phyloP scores from a whole-genome alignment of 1,140 invertebrate species.

The Bombus ignitus region DNA sequence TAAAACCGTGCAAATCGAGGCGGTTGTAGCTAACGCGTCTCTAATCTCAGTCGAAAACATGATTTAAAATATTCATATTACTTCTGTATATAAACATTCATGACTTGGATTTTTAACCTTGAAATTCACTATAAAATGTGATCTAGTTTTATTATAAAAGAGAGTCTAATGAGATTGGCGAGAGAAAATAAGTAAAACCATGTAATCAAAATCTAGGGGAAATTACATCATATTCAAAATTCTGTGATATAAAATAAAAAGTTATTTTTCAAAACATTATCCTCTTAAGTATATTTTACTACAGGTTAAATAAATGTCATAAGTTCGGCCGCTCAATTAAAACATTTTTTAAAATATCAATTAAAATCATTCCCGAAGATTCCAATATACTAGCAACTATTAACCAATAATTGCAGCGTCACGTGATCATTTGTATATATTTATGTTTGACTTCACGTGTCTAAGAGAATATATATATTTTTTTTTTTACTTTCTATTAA shows the following conservation, averaged over 20 bases:
- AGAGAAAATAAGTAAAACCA: background rate
- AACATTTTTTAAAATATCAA: background rate
- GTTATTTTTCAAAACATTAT: background rate
- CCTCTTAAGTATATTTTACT: background rate
- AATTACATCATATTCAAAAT: background rate
- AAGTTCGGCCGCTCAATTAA: background rate
- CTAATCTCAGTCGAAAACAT: slow-evolving; percentile 54
- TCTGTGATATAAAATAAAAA: background rate
- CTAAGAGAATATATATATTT: background rate
- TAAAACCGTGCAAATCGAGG: slow-evolving; percentile 87
- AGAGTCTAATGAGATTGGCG: background rate
- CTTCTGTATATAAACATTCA: slow-evolving; percentile 1
- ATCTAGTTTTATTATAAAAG: slow-evolving; percentile 33
- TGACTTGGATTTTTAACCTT: slow-evolving; percentile 4
- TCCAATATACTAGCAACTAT: background rate
- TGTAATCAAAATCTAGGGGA: background rate
- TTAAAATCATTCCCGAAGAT: background rate
- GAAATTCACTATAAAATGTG: background rate
- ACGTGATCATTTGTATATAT: background rate
- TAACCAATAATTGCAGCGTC: background rate
- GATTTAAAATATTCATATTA: slow-evolving; percentile 42
- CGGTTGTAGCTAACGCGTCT: slow-evolving; percentile 83
- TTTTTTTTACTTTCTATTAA: background rate
- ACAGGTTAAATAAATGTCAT: background rate
- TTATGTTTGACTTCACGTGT: background rate